These are phyloP conservation scores for Xenopus petersii DNA, from an alignment of 2,797 vertebrate genomes.

Conservation along the genomic window DNA sequence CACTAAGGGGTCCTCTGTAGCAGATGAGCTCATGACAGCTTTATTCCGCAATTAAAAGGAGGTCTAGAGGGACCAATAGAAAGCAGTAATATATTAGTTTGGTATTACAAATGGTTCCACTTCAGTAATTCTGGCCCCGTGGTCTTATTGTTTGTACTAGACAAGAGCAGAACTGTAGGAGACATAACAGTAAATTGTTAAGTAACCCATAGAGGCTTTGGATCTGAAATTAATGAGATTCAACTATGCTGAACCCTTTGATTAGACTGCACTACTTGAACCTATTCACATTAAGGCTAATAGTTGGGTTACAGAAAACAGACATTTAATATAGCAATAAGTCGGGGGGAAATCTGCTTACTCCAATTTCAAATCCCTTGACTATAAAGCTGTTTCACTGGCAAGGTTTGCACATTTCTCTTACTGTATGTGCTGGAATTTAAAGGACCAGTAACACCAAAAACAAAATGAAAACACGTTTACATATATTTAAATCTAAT, in stretches of 20 bases:
- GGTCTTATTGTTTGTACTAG: neutral
- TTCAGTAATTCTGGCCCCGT: slow-evolving; percentile 6
- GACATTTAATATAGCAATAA: too few species aligned
- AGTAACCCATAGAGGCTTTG: neutral
- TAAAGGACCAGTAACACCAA: too few species aligned
- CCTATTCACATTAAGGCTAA: neutral
- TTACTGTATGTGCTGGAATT: too few species aligned
- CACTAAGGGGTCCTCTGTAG: too few species aligned
- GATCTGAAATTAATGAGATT: slow-evolving; percentile 6
- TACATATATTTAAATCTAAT: too few species aligned
- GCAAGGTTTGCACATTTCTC: too few species aligned
- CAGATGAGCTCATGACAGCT: neutral
- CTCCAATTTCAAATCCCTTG: too few species aligned
- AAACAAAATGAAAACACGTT: too few species aligned
- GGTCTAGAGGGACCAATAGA: slow-evolving; percentile 1
- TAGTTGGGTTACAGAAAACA: too few species aligned
- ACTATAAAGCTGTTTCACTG: too few species aligned
- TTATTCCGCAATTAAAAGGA: slow-evolving; percentile 6
- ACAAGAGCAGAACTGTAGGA: neutral
- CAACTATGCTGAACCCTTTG: slow-evolving; percentile 3
- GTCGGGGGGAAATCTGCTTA: too few species aligned
- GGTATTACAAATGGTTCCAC: slow-evolving; percentile 16
- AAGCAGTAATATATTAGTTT: slow-evolving; percentile 8
- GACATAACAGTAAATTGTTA: slow-evolving; percentile 10
- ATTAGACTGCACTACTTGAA: neutral